Conservation (phyloP, 2,113 vertebrate species). For the Rhinogobius similis region DNA sequence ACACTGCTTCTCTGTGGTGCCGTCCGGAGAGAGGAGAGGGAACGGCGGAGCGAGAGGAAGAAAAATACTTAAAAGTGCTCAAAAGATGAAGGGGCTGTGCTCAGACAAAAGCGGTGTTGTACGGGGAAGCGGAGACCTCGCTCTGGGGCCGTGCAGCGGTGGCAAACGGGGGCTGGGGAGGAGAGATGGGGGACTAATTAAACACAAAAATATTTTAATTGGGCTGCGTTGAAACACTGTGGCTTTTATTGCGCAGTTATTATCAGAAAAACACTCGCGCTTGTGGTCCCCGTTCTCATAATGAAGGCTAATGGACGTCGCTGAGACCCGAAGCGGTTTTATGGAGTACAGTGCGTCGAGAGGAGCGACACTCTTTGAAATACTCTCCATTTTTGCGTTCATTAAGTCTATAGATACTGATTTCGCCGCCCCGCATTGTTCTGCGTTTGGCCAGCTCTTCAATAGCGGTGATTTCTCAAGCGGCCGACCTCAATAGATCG, state of each 20-base stretch:
- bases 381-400: too few species aligned
- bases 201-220: constrained; percentile 63
- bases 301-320: constrained; percentile 40
- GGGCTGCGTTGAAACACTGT: constrained; percentile 27
- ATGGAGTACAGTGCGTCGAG: neutral
- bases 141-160: constrained; percentile 29
- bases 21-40: neutral
- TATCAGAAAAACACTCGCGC: constrained; percentile 31
- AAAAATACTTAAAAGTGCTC: constrained; percentile 18
- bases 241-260: constrained; percentile 46
- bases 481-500: neutral
- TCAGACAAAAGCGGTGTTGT: constrained; percentile 64
- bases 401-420: too few species aligned
- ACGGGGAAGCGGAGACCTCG: constrained; percentile 55
- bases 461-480: neutral
- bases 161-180: constrained; percentile 26
- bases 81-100: constrained; percentile 24
- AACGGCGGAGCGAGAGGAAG: neutral
- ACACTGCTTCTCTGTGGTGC: constrained; percentile 17
- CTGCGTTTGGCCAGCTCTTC: neutral
- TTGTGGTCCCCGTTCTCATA: constrained; percentile 25
- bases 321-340: constrained; percentile 20
- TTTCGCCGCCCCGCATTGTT: too few species aligned
- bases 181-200: constrained; percentile 58
- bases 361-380: neutral